A percentile compares a stretch with the other conserved stretches of the same genome.
phyloP scores from a whole-genome alignment of 2,888 invertebrate species.

The Lacanobia wlatinum region DNA sequence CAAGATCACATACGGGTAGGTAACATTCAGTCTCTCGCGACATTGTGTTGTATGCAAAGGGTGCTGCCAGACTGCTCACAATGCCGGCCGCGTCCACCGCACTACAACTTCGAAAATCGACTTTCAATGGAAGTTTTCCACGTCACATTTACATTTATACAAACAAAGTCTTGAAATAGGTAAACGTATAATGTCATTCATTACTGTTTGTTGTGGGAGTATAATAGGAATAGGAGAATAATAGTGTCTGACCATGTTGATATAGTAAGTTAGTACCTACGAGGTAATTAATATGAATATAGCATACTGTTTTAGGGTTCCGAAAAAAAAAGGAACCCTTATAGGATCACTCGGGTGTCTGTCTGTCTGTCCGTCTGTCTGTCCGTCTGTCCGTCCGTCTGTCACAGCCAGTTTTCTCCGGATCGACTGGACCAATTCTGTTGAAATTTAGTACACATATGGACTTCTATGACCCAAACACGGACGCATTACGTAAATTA shows the following conservation, averaged over 20 bases:
- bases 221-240: conserved; percentile 4
- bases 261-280: not conserved
- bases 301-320: too few relatives aligned
- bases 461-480: too few relatives aligned
- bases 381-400: too few relatives aligned
- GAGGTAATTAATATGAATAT: too few relatives aligned
- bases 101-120: conserved; percentile 86
- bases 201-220: conserved; percentile 37
- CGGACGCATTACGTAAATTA: too few relatives aligned
- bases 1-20: conserved; percentile 60
- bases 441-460: too few relatives aligned
- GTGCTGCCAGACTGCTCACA: conserved; percentile 69
- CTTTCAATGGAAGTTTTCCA: conserved; percentile 84
- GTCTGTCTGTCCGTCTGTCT: too few relatives aligned
- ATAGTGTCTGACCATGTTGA: not conserved
- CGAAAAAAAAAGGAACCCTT: too few relatives aligned
- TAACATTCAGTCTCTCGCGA: conserved; percentile 70
- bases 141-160: conserved; percentile 84
- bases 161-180: conserved; percentile 68
- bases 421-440: too few relatives aligned
- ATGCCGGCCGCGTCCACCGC: conserved; percentile 75
- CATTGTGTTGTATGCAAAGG: conserved; percentile 78
- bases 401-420: too few relatives aligned
- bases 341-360: too few relatives aligned
- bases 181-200: conserved; percentile 62